phyloP scores from a whole-genome alignment of 2,888 invertebrate species.

The Eristalinus aeneus region DNA sequence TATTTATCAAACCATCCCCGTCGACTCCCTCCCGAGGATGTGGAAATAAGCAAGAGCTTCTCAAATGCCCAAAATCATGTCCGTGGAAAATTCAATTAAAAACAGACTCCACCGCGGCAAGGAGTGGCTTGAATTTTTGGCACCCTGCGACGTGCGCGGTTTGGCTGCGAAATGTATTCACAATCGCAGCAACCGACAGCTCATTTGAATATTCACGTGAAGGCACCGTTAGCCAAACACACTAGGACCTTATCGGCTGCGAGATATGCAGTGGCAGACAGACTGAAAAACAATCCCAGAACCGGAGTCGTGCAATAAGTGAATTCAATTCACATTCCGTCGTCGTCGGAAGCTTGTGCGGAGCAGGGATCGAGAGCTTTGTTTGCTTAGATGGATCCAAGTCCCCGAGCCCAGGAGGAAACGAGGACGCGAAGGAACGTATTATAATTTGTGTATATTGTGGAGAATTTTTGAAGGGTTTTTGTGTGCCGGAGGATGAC shows the following conservation, averaged over 20 bases:
- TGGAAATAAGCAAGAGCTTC: not conserved
- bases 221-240: constrained; percentile 14
- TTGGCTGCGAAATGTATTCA: constrained; percentile 51
- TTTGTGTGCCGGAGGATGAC: constrained; percentile 42
- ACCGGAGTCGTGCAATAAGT: constrained; percentile 55
- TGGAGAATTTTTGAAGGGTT: constrained; percentile 34
- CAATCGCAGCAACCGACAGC: constrained; percentile 47
- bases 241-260: constrained; percentile 25
- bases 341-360: constrained; percentile 10
- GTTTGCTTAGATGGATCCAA: constrained; percentile 13
- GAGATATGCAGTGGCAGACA: constrained; percentile 44
- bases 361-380: constrained; percentile 34
- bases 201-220: constrained; percentile 65
- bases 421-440: not conserved
- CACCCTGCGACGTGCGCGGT: constrained; percentile 14
- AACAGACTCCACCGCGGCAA: constrained; percentile 8
- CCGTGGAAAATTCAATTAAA: constrained; percentile 54
- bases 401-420: not conserved
- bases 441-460: constrained; percentile 50
- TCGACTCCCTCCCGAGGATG: not conserved
- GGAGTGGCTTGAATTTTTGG: not conserved
- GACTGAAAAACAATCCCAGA: constrained; percentile 39
- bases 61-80: not conserved
- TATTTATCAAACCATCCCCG: not conserved
- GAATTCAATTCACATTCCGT: constrained; percentile 58